Evolutionary conservation across 2,113 vertebrate genomes (phyloP).

Genomic region (Myiopsitta monachus): DNA sequence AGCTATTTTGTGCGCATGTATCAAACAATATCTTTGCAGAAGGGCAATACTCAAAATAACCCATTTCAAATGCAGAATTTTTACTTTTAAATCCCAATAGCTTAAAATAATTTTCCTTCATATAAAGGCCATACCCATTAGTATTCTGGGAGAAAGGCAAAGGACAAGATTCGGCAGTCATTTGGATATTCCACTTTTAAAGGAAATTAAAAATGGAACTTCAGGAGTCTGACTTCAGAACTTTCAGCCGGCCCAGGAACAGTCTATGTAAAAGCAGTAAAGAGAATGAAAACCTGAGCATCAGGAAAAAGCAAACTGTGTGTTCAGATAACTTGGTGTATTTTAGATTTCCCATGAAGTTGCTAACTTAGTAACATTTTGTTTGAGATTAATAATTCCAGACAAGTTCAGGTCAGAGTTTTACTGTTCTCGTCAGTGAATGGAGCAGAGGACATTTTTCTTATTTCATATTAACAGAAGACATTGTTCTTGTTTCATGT

Average conservation of each 20-base stretch:
- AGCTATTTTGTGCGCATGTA: accelerated
- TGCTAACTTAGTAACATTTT: not conserved
- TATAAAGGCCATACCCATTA: accelerated
- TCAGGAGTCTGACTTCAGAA: not conserved
- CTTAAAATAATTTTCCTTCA: not conserved
- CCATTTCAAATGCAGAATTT: not conserved
- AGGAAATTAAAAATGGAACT: not conserved
- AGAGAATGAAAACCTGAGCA: not conserved
- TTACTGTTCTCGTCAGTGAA: not conserved
- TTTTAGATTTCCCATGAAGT: not conserved
- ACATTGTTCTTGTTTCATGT: not conserved
- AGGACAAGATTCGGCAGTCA: not conserved
- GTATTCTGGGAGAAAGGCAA: not conserved
- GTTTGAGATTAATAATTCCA: not conserved
- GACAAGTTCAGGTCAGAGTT: not conserved
- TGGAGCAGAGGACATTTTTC: not conserved
- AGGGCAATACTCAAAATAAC: not conserved
- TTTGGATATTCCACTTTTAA: not conserved
- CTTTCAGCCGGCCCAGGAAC: not conserved
- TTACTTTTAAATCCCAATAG: not conserved
- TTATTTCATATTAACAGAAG: not conserved
- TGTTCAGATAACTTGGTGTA: not conserved
- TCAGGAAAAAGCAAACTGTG: not conserved
- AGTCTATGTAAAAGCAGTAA: not conserved
- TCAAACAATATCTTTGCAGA: not conserved